phyloP scores from a whole-genome alignment of 2,797 vertebrate genomes.

The Squalus acanthias region DNA sequence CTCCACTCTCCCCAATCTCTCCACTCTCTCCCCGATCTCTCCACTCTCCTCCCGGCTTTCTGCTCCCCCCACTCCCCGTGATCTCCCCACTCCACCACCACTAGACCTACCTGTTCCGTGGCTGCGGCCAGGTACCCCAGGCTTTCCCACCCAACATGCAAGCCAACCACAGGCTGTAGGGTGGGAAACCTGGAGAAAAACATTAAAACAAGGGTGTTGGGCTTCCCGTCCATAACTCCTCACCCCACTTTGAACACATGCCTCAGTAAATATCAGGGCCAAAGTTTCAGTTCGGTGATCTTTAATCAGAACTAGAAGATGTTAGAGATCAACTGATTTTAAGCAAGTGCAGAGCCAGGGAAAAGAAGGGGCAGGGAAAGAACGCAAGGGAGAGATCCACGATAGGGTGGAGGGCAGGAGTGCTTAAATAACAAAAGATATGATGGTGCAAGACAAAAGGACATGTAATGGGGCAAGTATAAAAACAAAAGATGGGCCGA shows the following conservation, averaged over 20 bases:
- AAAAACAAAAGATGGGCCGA: neutral
- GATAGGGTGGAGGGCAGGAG: neutral
- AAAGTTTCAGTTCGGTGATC: neutral
- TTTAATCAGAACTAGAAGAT: neutral
- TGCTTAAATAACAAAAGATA: neutral
- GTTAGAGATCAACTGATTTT: neutral
- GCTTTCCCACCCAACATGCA: too few relatives aligned
- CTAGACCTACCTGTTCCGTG: too few relatives aligned
- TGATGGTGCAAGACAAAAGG: neutral
- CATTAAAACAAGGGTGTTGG: neutral
- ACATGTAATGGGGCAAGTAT: neutral
- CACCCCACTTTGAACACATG: neutral
- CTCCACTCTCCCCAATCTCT: neutral
- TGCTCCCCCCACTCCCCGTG: too few relatives aligned
- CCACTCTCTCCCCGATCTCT: too few relatives aligned
- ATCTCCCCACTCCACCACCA: too few relatives aligned
- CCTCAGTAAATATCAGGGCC: neutral
- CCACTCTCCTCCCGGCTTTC: too few relatives aligned
- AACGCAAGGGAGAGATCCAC: neutral
- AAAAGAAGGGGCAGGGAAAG: neutral
- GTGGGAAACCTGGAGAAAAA: neutral
- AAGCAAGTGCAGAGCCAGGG: too few relatives aligned
- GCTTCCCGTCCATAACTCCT: neutral
- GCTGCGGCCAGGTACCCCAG: too few relatives aligned
- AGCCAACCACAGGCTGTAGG: neutral